phyloP scores from a whole-genome alignment of 2,113 vertebrate species.

The Spermophilus dauricus region DNA sequence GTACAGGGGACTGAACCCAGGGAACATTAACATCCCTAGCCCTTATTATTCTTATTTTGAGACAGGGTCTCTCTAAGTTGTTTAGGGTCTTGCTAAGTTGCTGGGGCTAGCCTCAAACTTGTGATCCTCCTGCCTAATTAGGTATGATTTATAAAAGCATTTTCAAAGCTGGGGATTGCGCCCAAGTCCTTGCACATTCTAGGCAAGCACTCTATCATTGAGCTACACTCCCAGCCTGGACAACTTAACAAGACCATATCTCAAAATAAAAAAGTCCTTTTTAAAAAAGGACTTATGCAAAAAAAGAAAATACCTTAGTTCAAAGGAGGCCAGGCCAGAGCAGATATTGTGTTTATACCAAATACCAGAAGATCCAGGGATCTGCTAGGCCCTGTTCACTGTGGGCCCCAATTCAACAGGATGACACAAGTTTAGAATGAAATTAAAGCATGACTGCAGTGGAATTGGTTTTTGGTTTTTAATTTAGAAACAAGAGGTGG shows the following conservation, averaged over 20 bases:
- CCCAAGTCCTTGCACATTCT: no score
- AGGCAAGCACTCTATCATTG: no score
- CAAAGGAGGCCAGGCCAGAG: background rate
- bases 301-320: slow-evolving; percentile 27
- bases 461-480: background rate
- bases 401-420: slow-evolving; percentile 10
- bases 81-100: no score
- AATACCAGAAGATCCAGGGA: background rate
- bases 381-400: background rate
- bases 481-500: slow-evolving; percentile 57
- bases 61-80: no score
- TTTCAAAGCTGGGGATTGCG: background rate
- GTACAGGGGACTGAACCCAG: no score
- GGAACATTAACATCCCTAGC: no score
- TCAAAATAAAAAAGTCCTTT: background rate
- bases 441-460: slow-evolving; percentile 49
- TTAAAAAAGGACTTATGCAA: background rate
- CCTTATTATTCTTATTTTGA: no score
- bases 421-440: slow-evolving; percentile 59
- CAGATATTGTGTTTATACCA: background rate
- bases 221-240: background rate
- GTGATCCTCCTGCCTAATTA: background rate
- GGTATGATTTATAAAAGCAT: background rate
- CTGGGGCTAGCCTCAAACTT: no score
- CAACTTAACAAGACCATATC: background rate